Evolutionary conservation across 2,888 invertebrate species (phyloP).

Genomic region (Drosophila villosipedis): DNA sequence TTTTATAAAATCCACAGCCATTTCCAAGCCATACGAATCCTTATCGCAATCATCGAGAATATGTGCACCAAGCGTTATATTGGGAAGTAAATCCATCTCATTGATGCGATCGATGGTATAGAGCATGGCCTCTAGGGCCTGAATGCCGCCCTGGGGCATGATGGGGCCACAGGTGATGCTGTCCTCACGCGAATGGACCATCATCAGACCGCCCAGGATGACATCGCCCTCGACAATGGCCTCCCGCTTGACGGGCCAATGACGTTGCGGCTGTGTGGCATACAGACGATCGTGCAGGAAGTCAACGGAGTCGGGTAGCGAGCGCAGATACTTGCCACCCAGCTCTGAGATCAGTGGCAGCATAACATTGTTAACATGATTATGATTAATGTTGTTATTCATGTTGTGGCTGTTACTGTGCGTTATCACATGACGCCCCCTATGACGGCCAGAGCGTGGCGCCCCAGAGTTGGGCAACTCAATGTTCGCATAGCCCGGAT

Average conservation of each 20-base stretch:
- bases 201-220: constrained; percentile 94
- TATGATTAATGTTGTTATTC: constrained; percentile 9
- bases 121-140: constrained; percentile 95
- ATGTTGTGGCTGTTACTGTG: constrained; percentile 19
- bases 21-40: constrained; percentile 95
- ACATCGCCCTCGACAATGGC: constrained; percentile 94
- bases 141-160: constrained; percentile 95
- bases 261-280: constrained; percentile 70
- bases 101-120: constrained; percentile 93
- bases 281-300: constrained; percentile 68
- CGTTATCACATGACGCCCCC: constrained; percentile 69
- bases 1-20: constrained; percentile 97
- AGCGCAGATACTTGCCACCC: constrained; percentile 70
- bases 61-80: constrained; percentile 92
- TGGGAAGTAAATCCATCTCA: constrained; percentile 87
- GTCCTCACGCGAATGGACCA: constrained; percentile 95
- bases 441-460: constrained; percentile 82
- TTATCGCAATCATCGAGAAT: constrained; percentile 96
- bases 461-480: constrained; percentile 55
- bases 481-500: constrained; percentile 60
- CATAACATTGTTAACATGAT: constrained; percentile 41
- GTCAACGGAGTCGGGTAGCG: constrained; percentile 81
- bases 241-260: constrained; percentile 92
- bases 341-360: constrained; percentile 49
- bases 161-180: constrained; percentile 92